A percentile compares a stretch with the other conserved stretches of the same genome.
These are phyloP conservation scores for Terrapene triunguis DNA, from an alignment of 2,113 vertebrate genomes.

Conservation along the genomic window DNA sequence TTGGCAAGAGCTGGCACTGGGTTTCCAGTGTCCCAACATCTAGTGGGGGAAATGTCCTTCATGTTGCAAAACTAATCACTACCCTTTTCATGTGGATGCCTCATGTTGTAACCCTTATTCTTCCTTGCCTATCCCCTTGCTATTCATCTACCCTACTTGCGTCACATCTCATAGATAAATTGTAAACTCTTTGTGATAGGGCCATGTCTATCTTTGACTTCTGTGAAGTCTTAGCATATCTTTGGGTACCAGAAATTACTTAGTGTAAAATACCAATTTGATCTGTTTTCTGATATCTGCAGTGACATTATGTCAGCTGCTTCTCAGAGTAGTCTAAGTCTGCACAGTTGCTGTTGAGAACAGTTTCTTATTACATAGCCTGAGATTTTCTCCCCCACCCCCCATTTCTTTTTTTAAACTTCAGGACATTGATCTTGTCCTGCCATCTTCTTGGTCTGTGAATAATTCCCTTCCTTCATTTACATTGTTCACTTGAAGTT, in stretches of 20 bases:
- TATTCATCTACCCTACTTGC: neutral
- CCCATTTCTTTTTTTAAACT: neutral
- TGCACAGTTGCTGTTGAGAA: slow-evolving; percentile 26
- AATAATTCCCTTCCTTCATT: neutral
- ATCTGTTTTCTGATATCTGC: slow-evolving; percentile 52
- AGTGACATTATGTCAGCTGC: slow-evolving; percentile 36
- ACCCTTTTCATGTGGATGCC: neutral
- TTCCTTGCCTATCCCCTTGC: neutral
- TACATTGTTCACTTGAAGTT: neutral
- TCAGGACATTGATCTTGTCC: neutral
- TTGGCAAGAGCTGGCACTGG: too few species aligned
- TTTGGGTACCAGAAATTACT: too few species aligned
- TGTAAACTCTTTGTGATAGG: neutral
- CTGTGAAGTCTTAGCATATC: neutral
- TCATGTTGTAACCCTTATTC: neutral
- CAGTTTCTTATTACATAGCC: neutral
- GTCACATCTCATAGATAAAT: neutral
- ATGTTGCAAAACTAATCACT: neutral
- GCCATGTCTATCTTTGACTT: neutral
- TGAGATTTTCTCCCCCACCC: neutral
- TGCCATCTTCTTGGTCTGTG: neutral
- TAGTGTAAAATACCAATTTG: too few species aligned
- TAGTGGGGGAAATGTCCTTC: neutral
- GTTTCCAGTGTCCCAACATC: neutral
- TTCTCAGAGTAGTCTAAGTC: slow-evolving; percentile 14